Conservation (phyloP, 2,888 invertebrate genomes). For the Crocallis elinguaria region DNA sequence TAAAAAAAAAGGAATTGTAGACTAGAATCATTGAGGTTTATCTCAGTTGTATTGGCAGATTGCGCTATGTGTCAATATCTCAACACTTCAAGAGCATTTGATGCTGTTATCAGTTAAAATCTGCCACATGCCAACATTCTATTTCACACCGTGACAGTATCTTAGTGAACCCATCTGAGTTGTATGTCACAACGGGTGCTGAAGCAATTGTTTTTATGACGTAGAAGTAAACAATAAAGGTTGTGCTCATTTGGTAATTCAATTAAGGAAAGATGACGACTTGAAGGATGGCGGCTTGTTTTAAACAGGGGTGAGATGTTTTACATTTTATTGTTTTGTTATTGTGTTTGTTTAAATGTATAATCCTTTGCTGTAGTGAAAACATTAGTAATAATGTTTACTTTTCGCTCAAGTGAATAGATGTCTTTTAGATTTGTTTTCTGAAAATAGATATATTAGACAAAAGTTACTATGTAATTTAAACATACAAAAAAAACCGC, state of each 20-base stretch:
- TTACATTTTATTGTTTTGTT: neutral
- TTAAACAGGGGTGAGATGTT: conserved; percentile 67
- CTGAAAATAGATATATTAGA: no score
- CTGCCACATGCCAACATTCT: conserved; percentile 11
- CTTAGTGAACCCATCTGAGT: conserved; percentile 1
- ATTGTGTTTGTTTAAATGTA: neutral
- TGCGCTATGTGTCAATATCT: conserved; percentile 37
- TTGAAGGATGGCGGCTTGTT: conserved; percentile 69
- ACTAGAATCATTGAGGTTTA: conserved; percentile 44
- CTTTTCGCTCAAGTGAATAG: no score
- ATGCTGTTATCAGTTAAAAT: conserved; percentile 22
- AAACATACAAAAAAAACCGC: no score
- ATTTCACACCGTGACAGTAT: conserved; percentile 17
- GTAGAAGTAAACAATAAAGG: neutral
- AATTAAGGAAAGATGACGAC: conserved; percentile 49
- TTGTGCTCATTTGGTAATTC: neutral
- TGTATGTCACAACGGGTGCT: neutral
- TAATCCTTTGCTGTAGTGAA: no score
- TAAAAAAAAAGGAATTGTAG: conserved; percentile 6
- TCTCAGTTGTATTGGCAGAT: conserved; percentile 61
- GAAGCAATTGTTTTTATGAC: neutral
- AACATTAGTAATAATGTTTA: no score
- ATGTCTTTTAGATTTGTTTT: no score
- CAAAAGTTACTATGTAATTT: no score
- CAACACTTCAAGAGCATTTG: conserved; percentile 36